phyloP scores from a whole-genome alignment of 1,140 invertebrate genomes.

The Leptestheria dahalacensis region DNA sequence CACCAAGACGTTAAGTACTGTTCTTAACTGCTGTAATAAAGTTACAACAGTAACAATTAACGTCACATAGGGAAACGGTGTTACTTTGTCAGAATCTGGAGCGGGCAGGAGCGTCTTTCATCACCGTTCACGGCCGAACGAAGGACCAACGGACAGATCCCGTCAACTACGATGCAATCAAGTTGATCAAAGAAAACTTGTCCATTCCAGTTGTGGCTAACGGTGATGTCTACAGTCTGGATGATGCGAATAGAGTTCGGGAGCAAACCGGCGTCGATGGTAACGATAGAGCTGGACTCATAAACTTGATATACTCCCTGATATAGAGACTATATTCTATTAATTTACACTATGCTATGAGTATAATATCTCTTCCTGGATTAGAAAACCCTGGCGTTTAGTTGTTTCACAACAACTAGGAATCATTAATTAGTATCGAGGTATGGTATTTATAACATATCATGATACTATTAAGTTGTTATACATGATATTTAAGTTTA shows the following conservation, averaged over 20 bases:
- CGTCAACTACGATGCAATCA: slow-evolving; percentile 56
- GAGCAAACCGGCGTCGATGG: slow-evolving; percentile 55
- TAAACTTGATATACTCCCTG: too few relatives aligned
- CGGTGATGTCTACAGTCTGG: slow-evolving; percentile 62
- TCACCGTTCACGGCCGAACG: slow-evolving; percentile 81
- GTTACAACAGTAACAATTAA: background rate
- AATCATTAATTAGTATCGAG: too few relatives aligned
- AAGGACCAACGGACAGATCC: slow-evolving; percentile 58
- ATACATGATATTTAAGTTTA: slow-evolving; percentile 8
- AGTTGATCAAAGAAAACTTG: slow-evolving; percentile 51
- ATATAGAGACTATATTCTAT: too few relatives aligned
- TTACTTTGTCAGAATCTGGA: slow-evolving; percentile 64
- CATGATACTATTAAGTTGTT: background rate
- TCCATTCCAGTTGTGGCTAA: slow-evolving; percentile 76
- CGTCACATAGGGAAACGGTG: slow-evolving; percentile 36
- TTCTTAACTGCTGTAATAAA: too few relatives aligned
- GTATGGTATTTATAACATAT: background rate
- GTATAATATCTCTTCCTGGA: too few relatives aligned
- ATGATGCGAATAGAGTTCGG: slow-evolving; percentile 49
- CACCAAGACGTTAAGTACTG: slow-evolving; percentile 31
- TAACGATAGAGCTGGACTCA: too few relatives aligned
- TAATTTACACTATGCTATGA: too few relatives aligned
- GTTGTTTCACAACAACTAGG: too few relatives aligned
- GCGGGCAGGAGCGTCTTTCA: slow-evolving; percentile 66
- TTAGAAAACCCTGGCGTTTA: too few relatives aligned